Base-by-base conservation (phyloP, 2,113 vertebrate genomes). In the Copsychus sechellarum region DNA sequence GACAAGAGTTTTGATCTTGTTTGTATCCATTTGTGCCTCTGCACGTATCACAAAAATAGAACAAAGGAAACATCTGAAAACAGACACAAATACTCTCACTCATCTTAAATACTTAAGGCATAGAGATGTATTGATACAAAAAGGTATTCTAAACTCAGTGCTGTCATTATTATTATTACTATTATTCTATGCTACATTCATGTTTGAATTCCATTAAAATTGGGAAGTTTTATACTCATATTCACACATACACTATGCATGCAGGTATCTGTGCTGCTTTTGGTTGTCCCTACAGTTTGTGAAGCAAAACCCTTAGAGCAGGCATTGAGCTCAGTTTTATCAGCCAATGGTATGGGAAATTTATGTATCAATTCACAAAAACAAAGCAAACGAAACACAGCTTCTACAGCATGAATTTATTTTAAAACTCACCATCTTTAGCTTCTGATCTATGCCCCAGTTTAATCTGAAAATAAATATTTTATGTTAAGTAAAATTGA, bases 401-500 rank as follows among this genome's bases (percentile, higher is more conserved):
- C 38, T 65, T 38, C 77, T 51, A 43, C 28, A 69, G 25, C 14
- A 61, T 10, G 2, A 40, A 50, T 51, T 84, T 88, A 74, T 42
- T 93, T 72, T 11, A 85, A 80, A 66, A 97, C 98, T 98, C 97
- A 99, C 99, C 99, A 98, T 99, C 99, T 98, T 99, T 99, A 90
- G 99, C 99, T 97, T 99, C 99, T 66, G 99, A 99, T 97, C 99
- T 98, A 96, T 99, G 99, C 38, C 99, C 99, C 95, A 99, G 98
- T 91, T 99, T 99, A 96, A 99, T 99, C 99, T 99, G 97, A 47
- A 86, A 97, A 72, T 24, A 87, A 95, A 94, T 2, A 7, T 56
- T 51, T 66, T 5, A 4, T 2, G 25, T 92, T 80, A 96, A 11
- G 19, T 3, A 77, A 54, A 25, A 54, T 74, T 78, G 86, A 79